Base-by-base conservation (phyloP, 2,888 invertebrate genomes). In the Archaeoteleia sp. region DNA sequence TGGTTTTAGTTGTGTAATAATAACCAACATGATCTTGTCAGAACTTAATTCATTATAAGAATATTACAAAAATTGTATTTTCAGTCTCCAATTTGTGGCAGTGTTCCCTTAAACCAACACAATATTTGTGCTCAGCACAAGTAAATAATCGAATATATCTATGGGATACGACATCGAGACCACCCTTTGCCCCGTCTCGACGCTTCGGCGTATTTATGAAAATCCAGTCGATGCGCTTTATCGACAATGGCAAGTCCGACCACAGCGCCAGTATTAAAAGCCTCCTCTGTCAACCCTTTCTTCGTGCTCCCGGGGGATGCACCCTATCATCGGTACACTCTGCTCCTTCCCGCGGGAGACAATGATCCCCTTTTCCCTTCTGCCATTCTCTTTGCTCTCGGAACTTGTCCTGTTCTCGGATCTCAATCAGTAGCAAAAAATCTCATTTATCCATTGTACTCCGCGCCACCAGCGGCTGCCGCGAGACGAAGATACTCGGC, bases 361-460 rank as follows among this genome's bases (percentile, higher is more conserved):
- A 80, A 79, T 77, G 81, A 80, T 76, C 73, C 75, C 72, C 55
- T 45, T 34, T 15, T 54, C 58, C 48, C 46, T 61, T 67, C 49
- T 60, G 39, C 62, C 58, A 25, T 70, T 48, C 61, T 67, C 51
- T 66, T 65, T 53, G 13, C 46, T 34, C 39, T 34, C 39, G 48
- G 60, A 13, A 55, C 65, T 55, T 68, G 67, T 70, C 63, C 74
- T 67, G 69, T 72, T 72, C 75, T 77, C 70, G 76, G 76, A 82
- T 83, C 82, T 82, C 82, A 81, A 83, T 82, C 82, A 82, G 73
- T 82, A 77, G 79, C 79, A 82, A 83, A 83, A 83, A 83, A 83
- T 83, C 83, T 82, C 83, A 83, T 83, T 83, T 82, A 80, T 79
- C 82, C 79, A 83, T 83, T 83, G 83, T 83, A 74, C 74, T 51